These are phyloP conservation scores for Protosalanx chinensis DNA, from an alignment of 2,797 vertebrate genomes.

Conservation along the genomic window DNA sequence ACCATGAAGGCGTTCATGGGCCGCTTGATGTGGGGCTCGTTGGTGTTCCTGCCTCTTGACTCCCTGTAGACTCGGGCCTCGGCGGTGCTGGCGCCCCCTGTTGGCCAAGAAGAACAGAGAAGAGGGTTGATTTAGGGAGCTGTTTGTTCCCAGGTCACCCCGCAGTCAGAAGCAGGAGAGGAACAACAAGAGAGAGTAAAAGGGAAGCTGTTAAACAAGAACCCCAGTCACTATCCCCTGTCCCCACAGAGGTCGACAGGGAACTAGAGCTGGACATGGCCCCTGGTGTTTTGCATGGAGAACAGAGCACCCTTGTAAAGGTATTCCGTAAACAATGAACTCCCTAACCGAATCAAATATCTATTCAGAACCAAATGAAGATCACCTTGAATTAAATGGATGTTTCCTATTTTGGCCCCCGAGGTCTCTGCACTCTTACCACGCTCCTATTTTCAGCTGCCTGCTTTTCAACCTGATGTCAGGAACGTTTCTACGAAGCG, in stretches of 20 bases:
- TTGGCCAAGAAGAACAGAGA: constrained; percentile 91
- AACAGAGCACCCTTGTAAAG: constrained; percentile 48
- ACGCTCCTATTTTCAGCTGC: constrained; percentile 26
- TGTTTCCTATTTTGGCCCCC: constrained; percentile 47
- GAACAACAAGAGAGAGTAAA: constrained; percentile 35
- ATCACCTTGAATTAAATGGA: constrained; percentile 43
- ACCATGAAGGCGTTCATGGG: constrained; percentile 99
- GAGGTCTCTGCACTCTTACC: constrained; percentile 30
- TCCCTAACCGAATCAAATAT: constrained; percentile 4
- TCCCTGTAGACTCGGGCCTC: constrained; percentile 98
- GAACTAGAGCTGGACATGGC: constrained; percentile 29
- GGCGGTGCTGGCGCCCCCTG: constrained; percentile 95
- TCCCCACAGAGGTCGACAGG: neutral
- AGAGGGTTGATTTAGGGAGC: constrained; percentile 80
- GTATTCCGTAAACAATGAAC: constrained; percentile 20
- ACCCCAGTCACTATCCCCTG: too few species aligned
- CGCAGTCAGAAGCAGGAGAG: constrained; percentile 76
- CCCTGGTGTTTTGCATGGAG: constrained; percentile 32
- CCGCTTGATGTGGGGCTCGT: constrained; percentile 96
- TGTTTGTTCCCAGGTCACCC: constrained; percentile 82
- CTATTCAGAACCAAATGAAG: constrained; percentile 40
- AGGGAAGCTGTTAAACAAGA: too few species aligned
- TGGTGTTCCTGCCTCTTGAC: constrained; percentile 90
- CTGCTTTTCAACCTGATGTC: constrained; percentile 50
- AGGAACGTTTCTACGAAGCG: constrained; percentile 41